Evolutionary conservation across 2,113 vertebrate species (phyloP).

Genomic region (Electrona antarctica): DNA sequence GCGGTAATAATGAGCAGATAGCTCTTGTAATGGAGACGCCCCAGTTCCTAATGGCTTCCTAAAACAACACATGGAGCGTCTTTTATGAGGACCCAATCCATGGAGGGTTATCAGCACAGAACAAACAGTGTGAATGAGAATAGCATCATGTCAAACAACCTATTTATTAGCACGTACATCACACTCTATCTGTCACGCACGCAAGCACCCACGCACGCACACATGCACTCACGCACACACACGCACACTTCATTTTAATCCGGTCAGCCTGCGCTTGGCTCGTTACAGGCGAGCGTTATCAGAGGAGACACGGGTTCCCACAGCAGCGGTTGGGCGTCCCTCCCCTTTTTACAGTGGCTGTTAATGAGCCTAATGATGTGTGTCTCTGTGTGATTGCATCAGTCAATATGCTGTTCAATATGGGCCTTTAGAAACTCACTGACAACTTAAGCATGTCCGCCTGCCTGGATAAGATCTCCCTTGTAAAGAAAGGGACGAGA

Average conservation of each 20-base stretch:
- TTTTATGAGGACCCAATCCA: conserved; percentile 72
- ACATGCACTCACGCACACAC: neutral
- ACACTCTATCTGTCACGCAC: neutral
- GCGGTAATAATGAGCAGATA: conserved; percentile 77
- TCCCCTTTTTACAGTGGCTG: conserved; percentile 64
- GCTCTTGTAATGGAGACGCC: conserved; percentile 73
- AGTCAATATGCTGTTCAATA: conserved; percentile 79
- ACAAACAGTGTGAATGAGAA: conserved; percentile 62
- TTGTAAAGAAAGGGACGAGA: conserved; percentile 46
- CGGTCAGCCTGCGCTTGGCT: conserved; percentile 61
- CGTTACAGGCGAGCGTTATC: conserved; percentile 73
- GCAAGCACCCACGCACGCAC: no score
- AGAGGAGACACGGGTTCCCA: conserved; percentile 68
- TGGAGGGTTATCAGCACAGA: conserved; percentile 59
- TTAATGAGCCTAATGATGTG: conserved; percentile 80
- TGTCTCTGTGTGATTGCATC: conserved; percentile 74
- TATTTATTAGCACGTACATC: conserved; percentile 67
- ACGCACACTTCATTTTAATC: conserved; percentile 63
- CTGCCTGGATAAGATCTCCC: conserved; percentile 72
- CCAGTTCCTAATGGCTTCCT: conserved; percentile 74
- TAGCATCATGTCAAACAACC: conserved; percentile 66
- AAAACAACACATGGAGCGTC: conserved; percentile 75
- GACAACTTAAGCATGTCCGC: conserved; percentile 74
- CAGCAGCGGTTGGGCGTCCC: conserved; percentile 66
- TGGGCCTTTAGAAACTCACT: conserved; percentile 69